Conservation (phyloP, 2,113 vertebrate species). For the Myrmecobius fasciatus region DNA sequence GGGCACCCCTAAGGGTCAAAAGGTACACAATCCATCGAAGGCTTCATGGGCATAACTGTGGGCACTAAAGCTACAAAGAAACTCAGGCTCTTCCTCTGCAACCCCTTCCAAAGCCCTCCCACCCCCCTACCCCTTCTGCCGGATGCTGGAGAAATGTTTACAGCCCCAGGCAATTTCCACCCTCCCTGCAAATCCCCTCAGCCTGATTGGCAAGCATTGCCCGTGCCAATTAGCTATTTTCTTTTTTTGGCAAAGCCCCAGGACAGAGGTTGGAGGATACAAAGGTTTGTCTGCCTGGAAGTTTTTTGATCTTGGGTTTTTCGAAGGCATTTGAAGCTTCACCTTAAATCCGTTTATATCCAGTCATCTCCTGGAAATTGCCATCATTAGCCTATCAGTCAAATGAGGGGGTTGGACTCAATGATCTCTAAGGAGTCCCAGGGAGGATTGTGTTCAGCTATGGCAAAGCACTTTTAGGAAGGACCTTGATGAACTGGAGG, state of each 20-base stretch:
- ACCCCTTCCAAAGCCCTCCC: background rate
- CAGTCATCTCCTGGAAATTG: background rate
- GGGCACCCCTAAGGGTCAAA: background rate
- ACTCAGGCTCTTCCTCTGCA: background rate
- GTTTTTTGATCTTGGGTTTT: slow-evolving; percentile 48
- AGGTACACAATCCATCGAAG: background rate
- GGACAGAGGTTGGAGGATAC: slow-evolving; percentile 49
- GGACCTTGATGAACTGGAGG: background rate
- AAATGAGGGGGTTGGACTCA: background rate
- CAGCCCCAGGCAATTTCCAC: slow-evolving; percentile 23
- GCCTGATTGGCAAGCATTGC: slow-evolving; percentile 40
- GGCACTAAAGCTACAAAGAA: background rate
- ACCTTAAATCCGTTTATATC: slow-evolving; percentile 13
- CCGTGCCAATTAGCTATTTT: slow-evolving; percentile 45
- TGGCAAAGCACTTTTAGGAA: background rate
- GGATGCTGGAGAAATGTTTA: slow-evolving; percentile 24
- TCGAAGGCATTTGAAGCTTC: background rate
- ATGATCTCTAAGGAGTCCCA: background rate
- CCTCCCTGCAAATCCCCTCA: slow-evolving; percentile 44
- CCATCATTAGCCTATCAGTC: background rate
- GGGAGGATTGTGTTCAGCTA: background rate
- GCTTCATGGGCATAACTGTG: background rate
- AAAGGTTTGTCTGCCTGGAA: background rate
- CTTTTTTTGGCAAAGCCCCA: slow-evolving; percentile 40
- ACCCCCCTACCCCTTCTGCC: background rate